phyloP scores from a whole-genome alignment of 2,888 invertebrate genomes.

The Arrhopalites spinosus region DNA sequence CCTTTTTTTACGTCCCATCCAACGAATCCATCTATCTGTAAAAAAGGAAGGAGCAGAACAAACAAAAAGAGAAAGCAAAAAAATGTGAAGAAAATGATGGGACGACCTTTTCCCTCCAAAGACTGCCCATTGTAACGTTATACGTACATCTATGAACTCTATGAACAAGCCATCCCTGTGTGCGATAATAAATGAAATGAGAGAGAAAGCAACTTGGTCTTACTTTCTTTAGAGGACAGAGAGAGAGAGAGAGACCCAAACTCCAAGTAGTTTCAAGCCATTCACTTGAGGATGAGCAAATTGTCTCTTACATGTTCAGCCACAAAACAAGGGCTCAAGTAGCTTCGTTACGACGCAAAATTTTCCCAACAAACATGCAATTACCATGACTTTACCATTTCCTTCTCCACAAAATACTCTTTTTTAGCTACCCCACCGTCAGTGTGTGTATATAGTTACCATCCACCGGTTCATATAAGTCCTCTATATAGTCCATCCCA shows the following conservation, averaged over 20 bases:
- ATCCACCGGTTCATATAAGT: too few species aligned
- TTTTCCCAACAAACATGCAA: slow-evolving; percentile 24
- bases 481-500: too few species aligned
- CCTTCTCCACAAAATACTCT: slow-evolving; percentile 11
- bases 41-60: neutral
- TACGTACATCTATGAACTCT: neutral
- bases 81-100: slow-evolving; percentile 15
- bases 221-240: neutral
- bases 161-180: slow-evolving; percentile 4
- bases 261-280: neutral
- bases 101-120: slow-evolving; percentile 11
- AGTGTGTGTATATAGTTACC: too few species aligned
- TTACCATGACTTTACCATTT: slow-evolving; percentile 1
- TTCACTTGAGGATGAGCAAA: slow-evolving; percentile 15
- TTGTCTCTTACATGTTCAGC: slow-evolving; percentile 4
- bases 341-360: slow-evolving; percentile 41
- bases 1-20: neutral
- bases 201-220: too few species aligned
- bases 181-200: neutral
- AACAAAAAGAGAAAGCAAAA: neutral
- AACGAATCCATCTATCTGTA: neutral
- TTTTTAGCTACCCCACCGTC: neutral
- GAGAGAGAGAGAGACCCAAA: neutral
- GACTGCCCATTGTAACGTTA: neutral
- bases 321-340: slow-evolving; percentile 28